Evolutionary conservation across 2,888 invertebrate species (phyloP), one percentile per base, ranked within the genome.

Genomic region (Lochmaea crataegi): DNA sequence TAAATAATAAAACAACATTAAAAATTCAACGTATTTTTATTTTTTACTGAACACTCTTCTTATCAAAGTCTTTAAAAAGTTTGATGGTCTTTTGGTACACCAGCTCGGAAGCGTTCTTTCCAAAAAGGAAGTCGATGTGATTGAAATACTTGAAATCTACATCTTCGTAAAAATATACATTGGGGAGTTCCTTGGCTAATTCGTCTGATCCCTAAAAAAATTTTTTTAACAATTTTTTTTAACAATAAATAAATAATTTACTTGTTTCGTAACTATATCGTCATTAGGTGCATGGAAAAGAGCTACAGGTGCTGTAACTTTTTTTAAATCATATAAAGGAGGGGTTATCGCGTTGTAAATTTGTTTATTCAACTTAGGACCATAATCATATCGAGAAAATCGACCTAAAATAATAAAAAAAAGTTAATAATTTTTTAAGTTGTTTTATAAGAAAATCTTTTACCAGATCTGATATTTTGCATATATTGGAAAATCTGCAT

Each of bases 381-480:
- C 79, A 56, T 79, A 74, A 61, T 79, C 75, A 41, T 68, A 79
- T 18, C 74, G 71, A 12, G 64, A 53, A 61, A 79, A 79, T 53
- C 60, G 61, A 41, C 68, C 75, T 74, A 56, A 53, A 69, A 63
- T 10, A n/a, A n/a, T 51, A 66, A 51, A 57, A 22, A 51, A 32
- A 32, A 32, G 5, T 7, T 32, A 5, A 1, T 32, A 32, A 32
- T 32, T 32, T 32, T 32, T 32, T 32, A 32, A 7, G 32, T 32
- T 32, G 6, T 11, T 11, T 51, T 4, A 48, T 48, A 32, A 48
- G 9, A 6, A n/a, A 41, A 58, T n/a, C 2, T 42, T 41, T 53
- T 56, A 69, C 73, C 69, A 12, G 69, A 32, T 60, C 53, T 41
- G 12, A 60, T 42, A 42, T 53, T 65, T 53, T 73, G 65, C 32